Conservation (phyloP, 2,797 vertebrate genomes). For the Melanotaenia nigrans region DNA sequence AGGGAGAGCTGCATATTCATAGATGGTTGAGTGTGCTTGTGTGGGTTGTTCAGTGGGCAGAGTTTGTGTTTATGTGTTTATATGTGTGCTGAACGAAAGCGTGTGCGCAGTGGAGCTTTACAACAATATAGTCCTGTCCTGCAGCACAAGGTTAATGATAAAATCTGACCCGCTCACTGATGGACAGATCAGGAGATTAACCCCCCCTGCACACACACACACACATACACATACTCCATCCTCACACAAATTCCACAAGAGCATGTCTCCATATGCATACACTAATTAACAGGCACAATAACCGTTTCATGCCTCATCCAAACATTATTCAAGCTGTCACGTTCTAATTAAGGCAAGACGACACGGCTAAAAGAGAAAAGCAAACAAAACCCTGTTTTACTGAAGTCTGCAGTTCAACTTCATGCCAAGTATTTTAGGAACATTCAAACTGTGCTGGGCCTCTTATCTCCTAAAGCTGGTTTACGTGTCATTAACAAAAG, state of each 20-base stretch:
- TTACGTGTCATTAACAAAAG: background rate
- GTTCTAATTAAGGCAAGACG: constrained; percentile 68
- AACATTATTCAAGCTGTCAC: constrained; percentile 68
- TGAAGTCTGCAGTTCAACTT: constrained; percentile 28
- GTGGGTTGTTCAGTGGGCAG: constrained; percentile 13
- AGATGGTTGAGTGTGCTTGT: constrained; percentile 43
- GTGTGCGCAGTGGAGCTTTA: constrained; percentile 45
- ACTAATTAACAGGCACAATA: constrained; percentile 73
- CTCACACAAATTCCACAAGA: constrained; percentile 25
- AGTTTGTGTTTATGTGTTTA: constrained; percentile 38
- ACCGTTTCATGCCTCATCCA: constrained; percentile 55
- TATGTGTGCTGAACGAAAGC: constrained; percentile 18
- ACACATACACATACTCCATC: constrained; percentile 12
- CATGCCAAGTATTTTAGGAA: constrained; percentile 13
- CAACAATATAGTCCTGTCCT: constrained; percentile 66
- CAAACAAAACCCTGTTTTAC: constrained; percentile 35
- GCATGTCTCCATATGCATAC: constrained; percentile 49
- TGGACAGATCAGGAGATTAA: constrained; percentile 76
- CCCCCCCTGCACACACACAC: constrained; percentile 3
- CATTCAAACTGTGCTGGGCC: background rate
- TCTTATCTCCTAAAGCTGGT: background rate
- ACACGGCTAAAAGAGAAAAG: constrained; percentile 29
- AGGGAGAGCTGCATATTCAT: constrained; percentile 62
- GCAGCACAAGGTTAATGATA: constrained; percentile 79
- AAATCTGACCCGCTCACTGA: constrained; percentile 82